A percentile compares a stretch with the other conserved stretches of the same genome.
Evolutionary conservation across 2,113 vertebrate species (phyloP).

Genomic region (Dromiciops gliroides): DNA sequence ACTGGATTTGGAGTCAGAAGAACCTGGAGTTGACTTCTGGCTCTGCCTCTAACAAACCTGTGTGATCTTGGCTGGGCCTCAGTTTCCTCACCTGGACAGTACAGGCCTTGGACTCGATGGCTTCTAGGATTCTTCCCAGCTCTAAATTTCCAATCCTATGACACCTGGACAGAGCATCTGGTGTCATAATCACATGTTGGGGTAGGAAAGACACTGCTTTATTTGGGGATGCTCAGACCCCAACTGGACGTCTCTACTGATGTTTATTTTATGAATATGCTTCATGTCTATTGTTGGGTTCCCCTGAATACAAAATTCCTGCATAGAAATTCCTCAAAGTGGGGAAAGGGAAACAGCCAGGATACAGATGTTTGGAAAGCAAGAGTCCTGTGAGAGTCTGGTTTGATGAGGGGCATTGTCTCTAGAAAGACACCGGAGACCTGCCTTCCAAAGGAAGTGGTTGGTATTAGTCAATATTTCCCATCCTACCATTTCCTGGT

Average conservation of each 20-base stretch:
- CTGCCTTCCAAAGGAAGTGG: background rate
- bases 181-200: background rate
- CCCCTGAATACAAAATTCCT: background rate
- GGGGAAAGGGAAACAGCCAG: background rate
- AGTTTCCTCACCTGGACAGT: background rate
- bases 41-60: background rate
- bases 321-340: background rate
- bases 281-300: background rate
- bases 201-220: background rate
- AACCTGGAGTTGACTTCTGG: background rate
- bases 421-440: background rate
- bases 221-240: background rate
- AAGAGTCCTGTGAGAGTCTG: background rate
- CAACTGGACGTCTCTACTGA: background rate
- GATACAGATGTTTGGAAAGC: background rate
- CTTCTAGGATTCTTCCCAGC: background rate
- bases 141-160: background rate
- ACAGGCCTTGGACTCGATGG: background rate
- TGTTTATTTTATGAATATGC: background rate
- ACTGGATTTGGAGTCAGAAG: background rate
- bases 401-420: background rate
- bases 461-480: background rate
- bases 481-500: background rate
- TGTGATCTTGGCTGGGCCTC: background rate
- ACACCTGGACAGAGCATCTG: background rate